A percentile compares a stretch with the other conserved stretches of the same genome.
phyloP scores from a whole-genome alignment of 2,113 vertebrate genomes.

The Stomatorhinus ivindoensis region DNA sequence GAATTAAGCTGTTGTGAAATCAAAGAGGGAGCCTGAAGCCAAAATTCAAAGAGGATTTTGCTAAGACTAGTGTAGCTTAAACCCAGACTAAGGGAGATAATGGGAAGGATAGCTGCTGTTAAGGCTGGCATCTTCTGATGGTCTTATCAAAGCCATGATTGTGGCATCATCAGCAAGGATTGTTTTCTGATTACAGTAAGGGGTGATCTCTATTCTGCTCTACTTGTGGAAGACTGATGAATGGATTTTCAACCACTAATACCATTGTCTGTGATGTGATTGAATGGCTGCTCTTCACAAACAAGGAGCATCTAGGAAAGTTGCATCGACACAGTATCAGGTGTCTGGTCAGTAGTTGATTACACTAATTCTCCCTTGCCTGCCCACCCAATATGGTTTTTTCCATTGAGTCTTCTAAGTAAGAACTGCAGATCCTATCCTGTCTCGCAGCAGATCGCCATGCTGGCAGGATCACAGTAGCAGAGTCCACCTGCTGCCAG shows the following conservation, averaged over 20 bases:
- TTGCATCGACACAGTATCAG: background rate
- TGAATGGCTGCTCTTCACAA: background rate
- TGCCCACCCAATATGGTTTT: background rate
- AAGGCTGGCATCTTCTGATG: background rate
- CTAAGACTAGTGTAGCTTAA: background rate
- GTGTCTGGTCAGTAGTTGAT: background rate
- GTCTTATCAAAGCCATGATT: background rate
- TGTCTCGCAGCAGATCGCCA: background rate
- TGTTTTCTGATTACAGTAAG: background rate
- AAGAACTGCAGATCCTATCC: background rate
- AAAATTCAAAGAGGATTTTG: background rate
- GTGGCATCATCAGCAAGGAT: background rate
- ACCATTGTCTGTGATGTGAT: background rate
- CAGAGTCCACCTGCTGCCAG: background rate
- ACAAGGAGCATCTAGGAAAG: background rate
- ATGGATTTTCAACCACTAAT: background rate
- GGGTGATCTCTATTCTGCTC: background rate
- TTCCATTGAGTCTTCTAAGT: background rate
- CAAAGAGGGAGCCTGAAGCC: background rate
- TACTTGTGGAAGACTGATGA: background rate
- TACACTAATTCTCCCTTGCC: background rate
- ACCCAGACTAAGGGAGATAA: background rate
- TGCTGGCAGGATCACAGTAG: background rate
- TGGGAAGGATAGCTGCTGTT: background rate
- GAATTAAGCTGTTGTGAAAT: slow-evolving; percentile 15